phyloP scores from a whole-genome alignment of 2,888 invertebrate genomes.

The Leucoma salicis region DNA sequence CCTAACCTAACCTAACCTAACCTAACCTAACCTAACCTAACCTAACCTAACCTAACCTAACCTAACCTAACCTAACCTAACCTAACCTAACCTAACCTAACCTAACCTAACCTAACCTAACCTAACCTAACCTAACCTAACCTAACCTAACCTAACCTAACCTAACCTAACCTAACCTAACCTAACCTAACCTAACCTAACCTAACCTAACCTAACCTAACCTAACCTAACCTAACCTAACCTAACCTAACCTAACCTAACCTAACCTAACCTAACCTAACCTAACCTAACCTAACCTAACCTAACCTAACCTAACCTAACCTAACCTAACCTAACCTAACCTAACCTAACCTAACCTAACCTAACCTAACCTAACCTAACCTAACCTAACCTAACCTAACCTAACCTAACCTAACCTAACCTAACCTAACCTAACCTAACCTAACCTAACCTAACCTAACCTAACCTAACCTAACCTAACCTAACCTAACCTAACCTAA shows the following conservation, averaged over 20 bases:
- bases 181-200: slow-evolving; percentile 17
- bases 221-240: slow-evolving; percentile 29
- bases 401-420: slow-evolving; percentile 26
- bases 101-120: slow-evolving; percentile 23
- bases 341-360: slow-evolving; percentile 25
- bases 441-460: slow-evolving; percentile 24
- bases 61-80: slow-evolving; percentile 27
- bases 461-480: slow-evolving; percentile 13
- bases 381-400: slow-evolving; percentile 18
- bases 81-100: slow-evolving; percentile 26
- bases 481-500: slow-evolving; percentile 17
- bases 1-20: slow-evolving; percentile 20
- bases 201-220: slow-evolving; percentile 17
- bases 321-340: slow-evolving; percentile 18
- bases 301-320: slow-evolving; percentile 27
- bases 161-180: slow-evolving; percentile 23
- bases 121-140: slow-evolving; percentile 19
- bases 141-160: slow-evolving; percentile 17
- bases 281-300: slow-evolving; percentile 33
- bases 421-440: slow-evolving; percentile 27
- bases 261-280: slow-evolving; percentile 26
- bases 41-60: slow-evolving; percentile 25
- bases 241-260: slow-evolving; percentile 29
- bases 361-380: slow-evolving; percentile 26
- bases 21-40: slow-evolving; percentile 18